Percentiles rank a stretch among this genome's conserved stretches.
phyloP scores from a whole-genome alignment of 2,797 vertebrate genomes.

The Heterohyrax brucei region DNA sequence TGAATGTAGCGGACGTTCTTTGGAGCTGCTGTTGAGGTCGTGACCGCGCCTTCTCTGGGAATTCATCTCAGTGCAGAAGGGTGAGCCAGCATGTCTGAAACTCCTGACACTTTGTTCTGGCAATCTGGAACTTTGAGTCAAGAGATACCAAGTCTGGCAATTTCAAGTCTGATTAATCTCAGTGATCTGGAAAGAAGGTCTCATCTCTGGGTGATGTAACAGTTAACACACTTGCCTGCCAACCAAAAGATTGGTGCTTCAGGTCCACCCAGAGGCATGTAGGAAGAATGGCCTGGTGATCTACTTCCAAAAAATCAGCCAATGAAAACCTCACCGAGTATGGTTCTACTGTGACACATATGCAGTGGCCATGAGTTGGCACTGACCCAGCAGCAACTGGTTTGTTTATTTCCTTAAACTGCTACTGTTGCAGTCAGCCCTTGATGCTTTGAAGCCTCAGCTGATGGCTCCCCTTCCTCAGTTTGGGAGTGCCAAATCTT shows the following conservation, averaged over 20 bases:
- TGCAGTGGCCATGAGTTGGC: no score
- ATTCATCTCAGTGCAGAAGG: neutral
- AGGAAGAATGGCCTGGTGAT: no score
- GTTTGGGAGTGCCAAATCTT: no score
- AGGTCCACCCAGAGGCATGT: no score
- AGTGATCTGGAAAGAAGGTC: constrained; percentile 1
- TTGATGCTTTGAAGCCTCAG: neutral
- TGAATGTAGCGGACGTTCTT: neutral
- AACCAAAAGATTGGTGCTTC: no score
- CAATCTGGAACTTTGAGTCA: constrained; percentile 39
- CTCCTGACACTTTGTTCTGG: neutral
- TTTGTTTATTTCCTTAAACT: neutral
- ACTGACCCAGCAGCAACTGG: no score
- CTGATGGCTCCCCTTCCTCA: neutral
- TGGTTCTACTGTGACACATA: no score
- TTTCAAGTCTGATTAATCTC: neutral
- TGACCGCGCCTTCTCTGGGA: neutral
- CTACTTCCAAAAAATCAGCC: no score
- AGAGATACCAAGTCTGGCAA: neutral
- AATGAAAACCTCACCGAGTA: no score
- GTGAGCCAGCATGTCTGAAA: neutral
- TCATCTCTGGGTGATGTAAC: no score
- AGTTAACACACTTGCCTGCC: no score
- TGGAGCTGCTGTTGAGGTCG: neutral
- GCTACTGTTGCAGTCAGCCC: neutral